Evolutionary conservation across 2,113 vertebrate genomes (phyloP), one percentile per base, ranked within the genome.

Genomic region (Mustelus asterias): DNA sequence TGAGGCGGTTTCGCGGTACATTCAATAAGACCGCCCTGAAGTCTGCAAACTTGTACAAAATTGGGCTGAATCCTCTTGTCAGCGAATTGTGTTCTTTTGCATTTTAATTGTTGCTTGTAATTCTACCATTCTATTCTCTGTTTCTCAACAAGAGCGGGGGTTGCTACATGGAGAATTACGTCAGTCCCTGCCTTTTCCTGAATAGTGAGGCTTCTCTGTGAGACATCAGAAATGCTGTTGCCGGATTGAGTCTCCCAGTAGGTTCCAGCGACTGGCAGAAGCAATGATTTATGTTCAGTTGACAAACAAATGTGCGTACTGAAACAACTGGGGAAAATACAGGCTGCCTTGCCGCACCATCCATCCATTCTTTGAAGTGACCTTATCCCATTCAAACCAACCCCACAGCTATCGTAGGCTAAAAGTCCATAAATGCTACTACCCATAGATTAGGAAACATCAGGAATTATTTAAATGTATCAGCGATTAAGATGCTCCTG

Each of bases 111-210:
- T 41, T 0, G 22, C 4, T 54, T 54, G 48, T 54, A 54, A 54
- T 54, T 54, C 48, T 54, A 5, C 48, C 48, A 54, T 80, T 37
- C 5, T 80, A n/a, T 9, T 86, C 83, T 9, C 8, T 26, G 41
- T 20, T 37, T 14, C 44, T 54, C 9, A 24, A 0, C 41, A 20
- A 41, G 10, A 41, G 7, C 3, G 83, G n/a, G 14, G 0, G 0
- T 0, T 2, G 20, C 20, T 0, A 0, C 5, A 3, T 2, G 14
- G 37, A 7, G 0, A 11, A 63, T 72, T 26, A 7, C 5, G 8
- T 6, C 69, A 76, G 70, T 33, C 20, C 20, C 18, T 70, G 69
- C 22, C 70, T 76, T 9, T 33, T 5, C n/a, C 44, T n/a, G 18
- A 54, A 54, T 54, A 54, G 48, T 54, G 48, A 86, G 18, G 16